Base-by-base conservation (phyloP, 2,113 vertebrate genomes). In the Caloenas nicobarica region DNA sequence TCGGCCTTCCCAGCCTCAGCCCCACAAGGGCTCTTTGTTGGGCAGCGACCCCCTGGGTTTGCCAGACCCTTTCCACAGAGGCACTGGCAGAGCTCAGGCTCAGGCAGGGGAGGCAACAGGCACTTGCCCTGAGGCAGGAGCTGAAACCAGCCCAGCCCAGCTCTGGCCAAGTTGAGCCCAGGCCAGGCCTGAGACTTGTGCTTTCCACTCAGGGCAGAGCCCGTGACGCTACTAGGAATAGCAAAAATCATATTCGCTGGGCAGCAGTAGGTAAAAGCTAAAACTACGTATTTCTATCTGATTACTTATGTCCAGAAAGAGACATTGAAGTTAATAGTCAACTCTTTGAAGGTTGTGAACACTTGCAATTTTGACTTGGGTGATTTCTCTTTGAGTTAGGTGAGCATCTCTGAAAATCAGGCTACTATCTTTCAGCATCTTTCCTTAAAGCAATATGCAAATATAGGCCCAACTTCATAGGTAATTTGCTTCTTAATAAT, bases 61-160 rank as follows among this genome's bases (percentile, higher is more conserved):
- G 5, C 54, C 34, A 34, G 33, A 25, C 46, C 11, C 16, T 70
- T 83, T 31, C 29, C 24, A 5, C 0, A 4, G 38, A 46, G 16
- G 19, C 36, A 11, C 2, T 17, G 50, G 10, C 28, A 46, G 51
- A 57, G 40, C 28, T 66, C 8, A n/a, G 10, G 26, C 74, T 81
- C 31, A 11, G 64, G 5, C 31, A 60, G 28, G 18, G 38, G 15
- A 70, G 13, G 12, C 34, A 65, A 19, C 26, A 25, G n/a, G 38
- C 5, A 5, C 44, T 38, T n/a, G 28, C 16, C 21, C 8, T 0
- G 1, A 28, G 57, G 34, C 17, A 33, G 57, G 22, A 0, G 0
- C 13, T 48, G 61, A 56, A 77, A 34, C 34, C 72, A 64, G 13
- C 34, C 11, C 40, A 64, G 81, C 36, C 50, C 36, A 64, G 17